Conservation (phyloP, 2,797 vertebrate genomes). For the Trematomus bernacchii region DNA sequence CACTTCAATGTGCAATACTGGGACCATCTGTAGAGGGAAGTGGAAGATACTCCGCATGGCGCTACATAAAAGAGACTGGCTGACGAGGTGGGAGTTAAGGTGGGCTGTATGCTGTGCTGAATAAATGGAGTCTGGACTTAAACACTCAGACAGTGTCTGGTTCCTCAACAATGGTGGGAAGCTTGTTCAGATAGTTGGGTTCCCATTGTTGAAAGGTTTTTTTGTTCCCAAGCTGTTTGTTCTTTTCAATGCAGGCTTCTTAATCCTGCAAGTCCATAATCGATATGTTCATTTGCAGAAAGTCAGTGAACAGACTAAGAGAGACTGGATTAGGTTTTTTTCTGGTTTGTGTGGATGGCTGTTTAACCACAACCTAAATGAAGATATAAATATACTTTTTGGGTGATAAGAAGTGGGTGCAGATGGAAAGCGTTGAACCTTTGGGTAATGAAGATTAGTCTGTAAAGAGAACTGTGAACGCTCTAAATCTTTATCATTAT, state of each 20-base stretch:
- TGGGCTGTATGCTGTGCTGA: conserved; percentile 58
- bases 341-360: conserved; percentile 25
- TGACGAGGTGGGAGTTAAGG: conserved; percentile 76
- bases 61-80: conserved; percentile 70
- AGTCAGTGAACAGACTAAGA: conserved; percentile 12
- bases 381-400: conserved; percentile 17
- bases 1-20: conserved; percentile 38
- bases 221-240: conserved; percentile 36
- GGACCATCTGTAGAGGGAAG: conserved; percentile 62
- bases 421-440: conserved; percentile 2
- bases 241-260: conserved; percentile 19
- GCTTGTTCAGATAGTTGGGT: conserved; percentile 39
- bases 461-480: neutral
- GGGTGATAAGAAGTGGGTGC: neutral
- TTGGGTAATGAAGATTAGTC: neutral
- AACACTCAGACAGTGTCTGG: conserved; percentile 60
- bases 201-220: conserved; percentile 48
- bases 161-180: conserved; percentile 45
- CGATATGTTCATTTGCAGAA: conserved; percentile 50
- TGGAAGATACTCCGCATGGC: conserved; percentile 61
- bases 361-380: conserved; percentile 16
- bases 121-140: conserved; percentile 73
- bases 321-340: conserved; percentile 42
- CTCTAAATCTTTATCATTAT: neutral
- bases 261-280: conserved; percentile 55